Percentiles rank a stretch among this genome's conserved stretches.
Evolutionary conservation across 2,888 invertebrate genomes (phyloP).

Genomic region (Phragmatobia fuliginosa): DNA sequence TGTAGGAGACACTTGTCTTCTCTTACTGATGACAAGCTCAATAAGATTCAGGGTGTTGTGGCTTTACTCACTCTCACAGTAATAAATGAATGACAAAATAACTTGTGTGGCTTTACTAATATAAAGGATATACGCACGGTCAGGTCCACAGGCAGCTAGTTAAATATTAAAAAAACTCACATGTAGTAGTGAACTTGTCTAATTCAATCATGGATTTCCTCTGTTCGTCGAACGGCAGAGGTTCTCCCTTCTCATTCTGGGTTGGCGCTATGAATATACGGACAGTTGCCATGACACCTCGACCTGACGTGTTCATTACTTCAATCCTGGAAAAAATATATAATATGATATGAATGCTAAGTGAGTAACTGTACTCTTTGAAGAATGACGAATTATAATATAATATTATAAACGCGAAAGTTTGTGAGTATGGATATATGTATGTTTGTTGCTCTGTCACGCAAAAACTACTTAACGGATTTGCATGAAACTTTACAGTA

Average conservation of each 20-base stretch:
- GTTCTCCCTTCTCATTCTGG: slow-evolving; percentile 79
- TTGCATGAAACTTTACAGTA: too few relatives aligned
- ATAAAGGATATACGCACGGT: too few relatives aligned
- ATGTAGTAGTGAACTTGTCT: slow-evolving; percentile 89
- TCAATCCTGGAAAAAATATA: slow-evolving; percentile 81
- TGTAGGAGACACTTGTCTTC: background rate
- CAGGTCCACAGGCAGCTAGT: too few relatives aligned
- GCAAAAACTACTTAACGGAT: too few relatives aligned
- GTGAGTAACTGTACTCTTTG: too few relatives aligned
- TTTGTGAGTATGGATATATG: too few relatives aligned
- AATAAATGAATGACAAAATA: background rate
- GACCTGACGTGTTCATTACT: slow-evolving; percentile 85
- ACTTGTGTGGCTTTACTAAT: too few relatives aligned
- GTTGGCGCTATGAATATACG: slow-evolving; percentile 90
- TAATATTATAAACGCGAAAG: too few relatives aligned
- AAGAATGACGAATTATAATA: too few relatives aligned
- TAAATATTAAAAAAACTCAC: slow-evolving; percentile 63
- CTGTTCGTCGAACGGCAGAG: slow-evolving; percentile 79
- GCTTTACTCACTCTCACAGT: background rate
- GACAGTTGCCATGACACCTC: slow-evolving; percentile 87
- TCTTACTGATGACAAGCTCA: background rate
- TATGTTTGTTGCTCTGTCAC: too few relatives aligned
- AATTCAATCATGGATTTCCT: slow-evolving; percentile 89
- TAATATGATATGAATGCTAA: too few relatives aligned
- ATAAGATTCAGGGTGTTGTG: too few relatives aligned